These are phyloP conservation scores for Colius striatus DNA, from an alignment of 2,113 vertebrate species.

Conservation along the genomic window DNA sequence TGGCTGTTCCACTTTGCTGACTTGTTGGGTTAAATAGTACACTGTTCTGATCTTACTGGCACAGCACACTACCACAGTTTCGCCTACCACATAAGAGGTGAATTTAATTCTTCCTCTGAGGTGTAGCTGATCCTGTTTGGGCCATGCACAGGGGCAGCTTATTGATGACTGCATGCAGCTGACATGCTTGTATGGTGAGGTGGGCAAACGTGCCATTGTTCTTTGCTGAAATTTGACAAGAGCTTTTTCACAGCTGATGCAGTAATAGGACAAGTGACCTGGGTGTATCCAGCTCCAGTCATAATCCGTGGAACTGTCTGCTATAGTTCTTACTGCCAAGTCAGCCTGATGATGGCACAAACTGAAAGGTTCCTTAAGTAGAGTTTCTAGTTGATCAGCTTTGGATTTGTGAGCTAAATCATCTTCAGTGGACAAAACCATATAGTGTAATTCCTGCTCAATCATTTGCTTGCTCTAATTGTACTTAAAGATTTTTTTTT, in stretches of 20 bases:
- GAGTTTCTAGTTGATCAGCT: conserved; percentile 17
- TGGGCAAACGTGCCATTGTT: background rate
- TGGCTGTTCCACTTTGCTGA: background rate
- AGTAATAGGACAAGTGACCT: background rate
- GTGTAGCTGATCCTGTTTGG: background rate
- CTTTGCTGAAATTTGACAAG: background rate
- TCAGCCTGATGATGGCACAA: background rate
- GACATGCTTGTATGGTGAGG: background rate
- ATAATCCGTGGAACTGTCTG: background rate
- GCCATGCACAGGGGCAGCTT: background rate
- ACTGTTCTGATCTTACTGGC: background rate
- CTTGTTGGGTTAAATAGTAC: background rate
- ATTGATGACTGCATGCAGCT: background rate
- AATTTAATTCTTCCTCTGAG: background rate
- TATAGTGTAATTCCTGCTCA: conserved; percentile 32
- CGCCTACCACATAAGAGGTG: background rate
- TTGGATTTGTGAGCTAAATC: conserved; percentile 38
- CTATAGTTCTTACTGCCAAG: background rate
- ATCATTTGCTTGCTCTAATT: conserved; percentile 6
- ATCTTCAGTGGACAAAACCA: conserved; percentile 25
- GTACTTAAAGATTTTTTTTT: background rate
- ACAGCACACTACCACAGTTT: background rate
- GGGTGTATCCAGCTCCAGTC: background rate
- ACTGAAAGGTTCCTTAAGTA: background rate
- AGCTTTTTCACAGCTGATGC: background rate